Conservation (phyloP, 1,140 invertebrate genomes). For the Philopotamus ludificatus region DNA sequence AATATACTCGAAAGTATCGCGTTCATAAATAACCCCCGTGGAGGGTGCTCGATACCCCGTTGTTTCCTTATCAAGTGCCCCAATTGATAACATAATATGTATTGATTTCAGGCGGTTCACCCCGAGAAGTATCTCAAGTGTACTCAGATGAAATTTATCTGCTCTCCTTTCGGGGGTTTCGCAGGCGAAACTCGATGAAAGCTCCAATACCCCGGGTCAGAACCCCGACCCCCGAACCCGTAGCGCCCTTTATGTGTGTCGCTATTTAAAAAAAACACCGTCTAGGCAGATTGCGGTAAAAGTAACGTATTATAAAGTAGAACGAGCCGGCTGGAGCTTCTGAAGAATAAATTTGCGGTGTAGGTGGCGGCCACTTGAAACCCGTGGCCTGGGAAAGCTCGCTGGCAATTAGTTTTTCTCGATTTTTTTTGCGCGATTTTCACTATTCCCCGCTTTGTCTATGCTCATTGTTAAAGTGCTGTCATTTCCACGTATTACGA, state of each 20-base stretch:
- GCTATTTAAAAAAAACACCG: slow-evolving; percentile 8
- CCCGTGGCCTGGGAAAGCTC: neutral
- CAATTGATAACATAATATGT: slow-evolving; percentile 8
- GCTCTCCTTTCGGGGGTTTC: slow-evolving; percentile 8
- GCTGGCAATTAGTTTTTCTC: neutral
- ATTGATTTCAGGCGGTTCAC: slow-evolving; percentile 5
- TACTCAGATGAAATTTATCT: slow-evolving; percentile 12
- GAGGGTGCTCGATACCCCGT: too few species aligned
- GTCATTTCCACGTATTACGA: neutral
- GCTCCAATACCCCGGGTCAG: neutral
- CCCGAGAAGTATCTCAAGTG: neutral
- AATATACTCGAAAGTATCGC: too few species aligned
- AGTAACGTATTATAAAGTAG: neutral
- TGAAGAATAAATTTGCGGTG: neutral
- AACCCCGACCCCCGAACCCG: neutral
- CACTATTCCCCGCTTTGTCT: neutral
- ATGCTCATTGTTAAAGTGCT: neutral
- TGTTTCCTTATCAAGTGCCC: too few species aligned
- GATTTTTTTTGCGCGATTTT: too few species aligned
- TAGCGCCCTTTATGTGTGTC: neutral
- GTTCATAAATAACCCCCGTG: too few species aligned
- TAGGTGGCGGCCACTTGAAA: neutral
- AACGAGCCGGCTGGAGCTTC: neutral
- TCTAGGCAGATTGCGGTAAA: neutral
- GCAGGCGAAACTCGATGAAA: slow-evolving; percentile 15